Conservation (phyloP, 2,113 vertebrate species). For the Rhea pennata region DNA sequence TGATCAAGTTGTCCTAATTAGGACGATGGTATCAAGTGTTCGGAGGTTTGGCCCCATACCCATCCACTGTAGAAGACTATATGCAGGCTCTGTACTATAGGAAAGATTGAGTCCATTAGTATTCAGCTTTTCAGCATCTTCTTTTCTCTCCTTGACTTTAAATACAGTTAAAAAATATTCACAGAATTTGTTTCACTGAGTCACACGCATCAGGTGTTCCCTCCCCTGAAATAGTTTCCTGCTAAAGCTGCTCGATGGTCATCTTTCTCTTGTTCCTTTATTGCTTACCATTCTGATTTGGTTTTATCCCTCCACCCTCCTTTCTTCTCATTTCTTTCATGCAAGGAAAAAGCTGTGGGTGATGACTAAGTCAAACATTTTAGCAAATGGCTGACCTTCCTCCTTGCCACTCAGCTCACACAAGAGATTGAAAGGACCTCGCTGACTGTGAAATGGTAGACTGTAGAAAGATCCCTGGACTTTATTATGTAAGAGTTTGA, state of each 20-base stretch:
- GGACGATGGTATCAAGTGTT: background rate
- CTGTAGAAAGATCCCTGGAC: constrained; percentile 11
- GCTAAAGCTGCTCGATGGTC: background rate
- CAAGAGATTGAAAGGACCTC: constrained; percentile 52
- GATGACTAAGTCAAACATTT: background rate
- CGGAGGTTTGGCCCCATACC: background rate
- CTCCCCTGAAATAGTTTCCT: background rate
- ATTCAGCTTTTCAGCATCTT: background rate
- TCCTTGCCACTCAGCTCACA: background rate
- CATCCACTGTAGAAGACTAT: background rate
- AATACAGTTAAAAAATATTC: accelerated
- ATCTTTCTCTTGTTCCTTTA: background rate
- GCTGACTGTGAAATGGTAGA: constrained; percentile 42
- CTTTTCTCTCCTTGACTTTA: background rate
- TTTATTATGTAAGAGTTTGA: background rate
- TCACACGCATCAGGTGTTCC: background rate
- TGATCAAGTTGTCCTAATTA: background rate
- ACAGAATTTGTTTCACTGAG: background rate
- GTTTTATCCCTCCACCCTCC: background rate
- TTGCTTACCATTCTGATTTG: background rate
- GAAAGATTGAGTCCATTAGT: background rate
- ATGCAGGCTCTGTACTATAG: background rate
- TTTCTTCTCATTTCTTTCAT: background rate
- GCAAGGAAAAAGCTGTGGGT: background rate
- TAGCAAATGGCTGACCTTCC: background rate